Evolutionary conservation across 2,797 vertebrate species (phyloP), one percentile per base, ranked within the genome.

Genomic region (Poeciliopsis presidionis): DNA sequence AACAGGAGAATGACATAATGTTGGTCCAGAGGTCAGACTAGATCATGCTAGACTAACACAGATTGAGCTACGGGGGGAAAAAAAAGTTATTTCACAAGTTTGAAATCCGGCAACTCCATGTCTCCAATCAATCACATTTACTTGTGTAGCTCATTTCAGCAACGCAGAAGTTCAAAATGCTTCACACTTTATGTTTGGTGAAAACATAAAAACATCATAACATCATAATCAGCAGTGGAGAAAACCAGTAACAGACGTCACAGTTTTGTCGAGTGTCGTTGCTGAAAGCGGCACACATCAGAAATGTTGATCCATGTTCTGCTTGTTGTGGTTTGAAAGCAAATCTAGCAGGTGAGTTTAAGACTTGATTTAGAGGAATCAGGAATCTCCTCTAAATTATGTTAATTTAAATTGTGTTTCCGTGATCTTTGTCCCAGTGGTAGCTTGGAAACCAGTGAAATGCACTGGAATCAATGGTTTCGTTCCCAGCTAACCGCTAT

Each of bases 21-120:
- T 1, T 2, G 53, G 81, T 83, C 81, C 79, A 67, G 83, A 88
- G 82, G 89, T 87, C 84, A 79, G 78, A 87, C 73, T 36, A 30
- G 41, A 82, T 79, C 51, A 18, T 5, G 1, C 77, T 13, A 61
- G 13, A 39, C 1, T 55, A n/a, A 61, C 28, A 61, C 12, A 61
- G 28, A 61, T 16, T 33, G 28, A 61, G 28, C 57, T 61, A 2
- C 2, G 33, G 33, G 33, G 53, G 51, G 20, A 7, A 5, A 7
- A 41, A 18, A 8, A 59, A 14, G 55, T 12, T 30, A 1, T 59
- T n/a, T 59, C 28, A 59, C 55, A 59, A 59, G 25, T 30, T 30
- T 59, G 55, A 61, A 33, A 22, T 51, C 49, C 1, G 49, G 20
- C 49, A 51, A 28, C 13, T 11, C 25, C 25, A 5, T 4, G 4